Percentiles rank a stretch among this genome's conserved stretches.
These are phyloP conservation scores for Euwallacea fornicatus DNA, from an alignment of 1,140 invertebrate species.

Conservation along the genomic window DNA sequence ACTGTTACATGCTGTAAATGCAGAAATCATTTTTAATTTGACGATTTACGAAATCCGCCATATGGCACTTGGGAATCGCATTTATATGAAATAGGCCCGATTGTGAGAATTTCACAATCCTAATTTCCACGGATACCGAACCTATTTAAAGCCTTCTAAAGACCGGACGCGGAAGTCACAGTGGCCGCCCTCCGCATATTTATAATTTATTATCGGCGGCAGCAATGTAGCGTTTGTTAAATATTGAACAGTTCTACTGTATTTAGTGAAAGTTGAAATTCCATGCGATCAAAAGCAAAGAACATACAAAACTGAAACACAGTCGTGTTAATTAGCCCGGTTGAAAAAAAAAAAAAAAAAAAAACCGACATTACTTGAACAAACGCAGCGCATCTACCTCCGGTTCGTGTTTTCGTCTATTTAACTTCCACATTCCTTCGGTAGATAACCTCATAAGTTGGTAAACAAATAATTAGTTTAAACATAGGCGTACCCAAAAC, in stretches of 20 bases:
- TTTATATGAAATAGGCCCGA: too few species aligned
- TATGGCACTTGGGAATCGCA: too few species aligned
- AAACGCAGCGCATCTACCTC: too few species aligned
- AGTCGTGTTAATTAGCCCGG: not conserved
- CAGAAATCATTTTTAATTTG: too few species aligned
- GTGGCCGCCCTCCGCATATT: not conserved
- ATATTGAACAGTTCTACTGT: too few species aligned
- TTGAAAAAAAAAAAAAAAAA: not conserved
- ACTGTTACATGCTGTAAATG: too few species aligned
- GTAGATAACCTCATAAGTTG: not conserved
- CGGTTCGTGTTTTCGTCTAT: not conserved
- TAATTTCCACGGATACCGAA: too few species aligned
- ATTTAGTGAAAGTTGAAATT: slow-evolving; percentile 2
- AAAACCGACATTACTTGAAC: not conserved
- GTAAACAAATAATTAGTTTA: too few species aligned
- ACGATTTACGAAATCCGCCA: too few species aligned
- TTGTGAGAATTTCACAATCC: too few species aligned
- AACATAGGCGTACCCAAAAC: not conserved
- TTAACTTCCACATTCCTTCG: not conserved
- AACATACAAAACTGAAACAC: not conserved
- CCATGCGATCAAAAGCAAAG: not conserved
- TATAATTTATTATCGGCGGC: too few species aligned
- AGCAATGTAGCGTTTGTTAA: too few species aligned
- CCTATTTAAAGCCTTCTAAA: not conserved
- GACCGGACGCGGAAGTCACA: not conserved